A percentile compares a stretch with the other conserved stretches of the same genome.
Evolutionary conservation across 2,888 invertebrate genomes (phyloP).

Genomic region (Erannis defoliaria): DNA sequence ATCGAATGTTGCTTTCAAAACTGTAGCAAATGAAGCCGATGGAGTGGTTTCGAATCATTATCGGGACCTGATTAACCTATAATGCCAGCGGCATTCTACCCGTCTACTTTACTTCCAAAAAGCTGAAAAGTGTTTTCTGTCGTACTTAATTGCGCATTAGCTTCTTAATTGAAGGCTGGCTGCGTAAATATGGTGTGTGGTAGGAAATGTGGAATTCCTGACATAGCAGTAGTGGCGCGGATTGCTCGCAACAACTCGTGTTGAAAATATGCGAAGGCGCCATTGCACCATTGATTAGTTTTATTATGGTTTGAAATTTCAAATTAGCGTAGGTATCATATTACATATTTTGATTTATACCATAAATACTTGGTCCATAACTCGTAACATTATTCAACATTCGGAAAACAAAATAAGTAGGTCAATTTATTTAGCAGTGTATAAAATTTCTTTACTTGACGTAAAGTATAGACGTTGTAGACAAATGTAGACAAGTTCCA

Average conservation of each 20-base stretch:
- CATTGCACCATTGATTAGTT: constrained; percentile 12
- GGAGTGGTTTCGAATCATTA: constrained; percentile 52
- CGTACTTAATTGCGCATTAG: constrained; percentile 45
- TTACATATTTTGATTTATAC: too few relatives aligned
- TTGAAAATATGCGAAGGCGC: constrained; percentile 57
- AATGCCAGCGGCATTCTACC: constrained; percentile 39
- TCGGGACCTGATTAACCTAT: constrained; percentile 53
- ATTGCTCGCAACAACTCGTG: constrained; percentile 39
- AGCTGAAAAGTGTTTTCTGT: constrained; percentile 40
- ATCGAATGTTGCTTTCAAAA: constrained; percentile 65
- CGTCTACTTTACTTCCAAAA: constrained; percentile 37
- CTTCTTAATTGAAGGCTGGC: constrained; percentile 48
- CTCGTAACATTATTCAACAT: background rate
- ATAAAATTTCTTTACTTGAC: background rate
- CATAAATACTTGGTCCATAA: background rate
- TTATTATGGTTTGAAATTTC: background rate
- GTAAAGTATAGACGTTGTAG: constrained; percentile 3
- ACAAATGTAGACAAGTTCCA: constrained; percentile 17
- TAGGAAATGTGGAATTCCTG: constrained; percentile 52
- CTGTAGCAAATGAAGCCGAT: constrained; percentile 65
- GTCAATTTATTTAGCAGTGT: background rate
- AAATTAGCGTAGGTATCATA: background rate
- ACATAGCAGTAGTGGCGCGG: constrained; percentile 49
- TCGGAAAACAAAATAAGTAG: background rate
- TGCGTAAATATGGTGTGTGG: constrained; percentile 48